Evolutionary conservation across 2,888 invertebrate species (phyloP), one percentile per base, ranked within the genome.

Genomic region (Halictus ligatus): DNA sequence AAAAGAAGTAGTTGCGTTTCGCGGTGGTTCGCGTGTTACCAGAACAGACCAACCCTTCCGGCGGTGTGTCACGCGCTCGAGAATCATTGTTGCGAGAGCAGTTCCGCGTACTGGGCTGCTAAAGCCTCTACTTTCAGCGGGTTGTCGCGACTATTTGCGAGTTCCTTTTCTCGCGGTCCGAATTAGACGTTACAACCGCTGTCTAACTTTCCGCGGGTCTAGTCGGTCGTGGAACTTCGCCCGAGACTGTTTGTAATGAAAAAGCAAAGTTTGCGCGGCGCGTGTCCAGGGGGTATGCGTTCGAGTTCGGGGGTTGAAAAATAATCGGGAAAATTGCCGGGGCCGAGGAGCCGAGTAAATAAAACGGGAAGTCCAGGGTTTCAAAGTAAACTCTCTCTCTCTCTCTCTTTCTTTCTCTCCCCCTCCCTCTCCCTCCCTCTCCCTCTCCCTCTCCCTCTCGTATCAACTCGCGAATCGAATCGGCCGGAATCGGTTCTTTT

Each of bases 391-490:
- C 54, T 50, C 40, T 43, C 18, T 50, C 54, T 54, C 54, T 43
- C 43, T 43, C 7, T 43, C 43, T 43, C 43, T 40, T 6, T 40
- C 3, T 40, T 35, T 35, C 35, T 35, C 35, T 35, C 35, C 2
- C 35, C 35, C 40, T 40, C 40, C 6, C 40, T 40, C 40, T 40
- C 40, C 8, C 40, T 40, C 40, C 6, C 3, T 40, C 3, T 40
- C 40, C 6, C 40, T 40, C 40, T 40, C 6, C 1, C 43, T 8
- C 8, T 43, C 43, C 1, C 43, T 50, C 50, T 21, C 21, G 54
- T 40, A 58, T 80, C 60, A 67, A 74, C 69, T 78, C 72, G 80
- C 54, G 40, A 75, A 73, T 76, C 73, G 74, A 85, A 81, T 86
- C 78, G 35, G 29, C 58, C 78, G 40, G 18, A 69, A 73, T 43